A percentile compares a stretch with the other conserved stretches of the same genome.
Evolutionary conservation across 2,113 vertebrate species (phyloP).

Genomic region (Anoura caudifer): DNA sequence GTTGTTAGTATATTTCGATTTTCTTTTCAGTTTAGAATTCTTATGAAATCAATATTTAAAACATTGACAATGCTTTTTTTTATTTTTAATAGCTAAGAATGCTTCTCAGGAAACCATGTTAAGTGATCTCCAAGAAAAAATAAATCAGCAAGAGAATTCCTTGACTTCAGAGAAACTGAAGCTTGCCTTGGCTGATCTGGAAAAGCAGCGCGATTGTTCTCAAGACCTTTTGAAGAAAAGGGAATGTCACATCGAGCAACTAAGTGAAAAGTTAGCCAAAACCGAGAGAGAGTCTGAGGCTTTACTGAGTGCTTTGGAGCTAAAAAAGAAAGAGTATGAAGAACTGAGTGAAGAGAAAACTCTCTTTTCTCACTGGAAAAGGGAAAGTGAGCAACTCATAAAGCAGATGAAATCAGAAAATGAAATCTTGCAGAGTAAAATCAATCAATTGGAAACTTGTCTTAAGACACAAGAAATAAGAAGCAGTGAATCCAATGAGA

Average conservation of each 20-base stretch:
- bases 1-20: background rate
- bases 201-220: constrained; percentile 82
- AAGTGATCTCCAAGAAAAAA: constrained; percentile 84
- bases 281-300: constrained; percentile 81
- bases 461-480: constrained; percentile 77
- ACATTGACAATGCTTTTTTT: background rate
- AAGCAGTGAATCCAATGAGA: constrained; percentile 75
- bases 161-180: constrained; percentile 83
- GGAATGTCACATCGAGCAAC: constrained; percentile 83
- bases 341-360: constrained; percentile 81
- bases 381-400: constrained; percentile 83
- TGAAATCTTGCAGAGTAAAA: constrained; percentile 79
- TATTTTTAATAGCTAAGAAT: constrained; percentile 83
- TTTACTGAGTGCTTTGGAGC: constrained; percentile 77
- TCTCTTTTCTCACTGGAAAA: constrained; percentile 86
- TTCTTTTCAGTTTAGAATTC: background rate
- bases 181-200: constrained; percentile 82
- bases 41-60: background rate
- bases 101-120: constrained; percentile 81
- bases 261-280: constrained; percentile 79
- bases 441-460: constrained; percentile 82
- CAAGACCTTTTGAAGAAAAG: constrained; percentile 85
- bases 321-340: constrained; percentile 83
- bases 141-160: constrained; percentile 82
- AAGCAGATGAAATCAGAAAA: constrained; percentile 83